Conservation (phyloP, 2,888 invertebrate species). For the Eugnorisma glareosa region DNA sequence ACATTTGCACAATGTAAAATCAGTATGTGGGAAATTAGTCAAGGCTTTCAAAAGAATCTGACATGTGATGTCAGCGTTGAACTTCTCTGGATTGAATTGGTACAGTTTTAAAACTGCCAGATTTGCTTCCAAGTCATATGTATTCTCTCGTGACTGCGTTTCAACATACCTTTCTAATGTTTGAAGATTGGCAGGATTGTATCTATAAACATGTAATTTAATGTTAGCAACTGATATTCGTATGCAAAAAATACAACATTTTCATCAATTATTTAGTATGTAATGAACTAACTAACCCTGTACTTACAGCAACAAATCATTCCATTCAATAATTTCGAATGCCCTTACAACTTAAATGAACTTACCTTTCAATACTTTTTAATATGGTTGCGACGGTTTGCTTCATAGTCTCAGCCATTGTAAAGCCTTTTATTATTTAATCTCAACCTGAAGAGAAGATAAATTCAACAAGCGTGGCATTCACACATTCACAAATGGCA, state of each 20-base stretch:
- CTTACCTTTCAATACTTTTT: conserved; percentile 97
- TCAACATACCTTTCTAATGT: conserved; percentile 98
- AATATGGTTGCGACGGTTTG: conserved; percentile 96
- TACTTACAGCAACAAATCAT: neutral
- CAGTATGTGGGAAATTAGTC: conserved; percentile 99
- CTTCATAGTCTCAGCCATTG: conserved; percentile 95
- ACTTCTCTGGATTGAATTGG: conserved; percentile 97
- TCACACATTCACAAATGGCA: neutral
- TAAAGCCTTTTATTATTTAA: conserved; percentile 16
- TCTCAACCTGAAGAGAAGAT: neutral
- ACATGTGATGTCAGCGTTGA: conserved; percentile 95
- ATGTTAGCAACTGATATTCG: conserved; percentile 1
- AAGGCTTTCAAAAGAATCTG: conserved; percentile 98
- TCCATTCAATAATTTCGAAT: neutral
- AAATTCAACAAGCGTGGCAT: conserved; percentile 41
- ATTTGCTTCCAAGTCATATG: conserved; percentile 99
- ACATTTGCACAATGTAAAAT: conserved; percentile 99
- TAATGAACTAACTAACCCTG: neutral
- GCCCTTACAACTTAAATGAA: neutral
- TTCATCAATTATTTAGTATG: neutral
- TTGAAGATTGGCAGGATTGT: conserved; percentile 98
- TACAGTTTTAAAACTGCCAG: conserved; percentile 98
- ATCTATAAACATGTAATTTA: conserved; percentile 89
- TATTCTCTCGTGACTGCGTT: conserved; percentile 97
- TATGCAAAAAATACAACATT: neutral